phyloP scores from a whole-genome alignment of 2,888 invertebrate species.

The Cenopis cana region DNA sequence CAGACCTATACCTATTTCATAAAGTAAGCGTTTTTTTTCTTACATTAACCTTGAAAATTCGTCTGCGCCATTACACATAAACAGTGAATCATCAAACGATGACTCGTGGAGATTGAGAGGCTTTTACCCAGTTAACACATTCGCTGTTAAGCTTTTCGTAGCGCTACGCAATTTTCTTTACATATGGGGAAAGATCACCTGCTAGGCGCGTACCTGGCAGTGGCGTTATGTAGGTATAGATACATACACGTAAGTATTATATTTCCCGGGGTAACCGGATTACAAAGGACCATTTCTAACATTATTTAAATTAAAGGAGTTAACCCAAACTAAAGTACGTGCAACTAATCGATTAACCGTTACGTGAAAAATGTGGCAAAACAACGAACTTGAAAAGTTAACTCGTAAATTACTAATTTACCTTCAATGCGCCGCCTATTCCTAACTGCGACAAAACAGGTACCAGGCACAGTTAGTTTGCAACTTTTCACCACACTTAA shows the following conservation, averaged over 20 bases:
- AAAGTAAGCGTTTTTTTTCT: too few relatives aligned
- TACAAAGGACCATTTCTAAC: constrained; percentile 1
- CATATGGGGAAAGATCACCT: too few relatives aligned
- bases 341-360: constrained; percentile 23
- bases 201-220: too few relatives aligned
- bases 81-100: too few relatives aligned
- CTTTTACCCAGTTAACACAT: background rate
- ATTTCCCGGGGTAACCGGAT: too few relatives aligned
- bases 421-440: constrained; percentile 39
- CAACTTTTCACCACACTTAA: constrained; percentile 38
- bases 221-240: too few relatives aligned
- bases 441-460: constrained; percentile 33
- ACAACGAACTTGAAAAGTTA: constrained; percentile 34
- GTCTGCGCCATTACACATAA: too few relatives aligned
- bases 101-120: background rate
- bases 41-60: too few relatives aligned
- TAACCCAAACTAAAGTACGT: constrained; percentile 8
- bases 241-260: too few relatives aligned
- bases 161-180: too few relatives aligned
- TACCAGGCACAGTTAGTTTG: constrained; percentile 23
- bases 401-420: constrained; percentile 32
- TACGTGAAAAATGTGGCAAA: constrained; percentile 28
- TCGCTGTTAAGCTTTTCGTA: too few relatives aligned
- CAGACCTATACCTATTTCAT: too few relatives aligned
- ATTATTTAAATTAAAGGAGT: background rate